Base-by-base conservation (phyloP, 2,113 vertebrate species). In the Perca flavescens region DNA sequence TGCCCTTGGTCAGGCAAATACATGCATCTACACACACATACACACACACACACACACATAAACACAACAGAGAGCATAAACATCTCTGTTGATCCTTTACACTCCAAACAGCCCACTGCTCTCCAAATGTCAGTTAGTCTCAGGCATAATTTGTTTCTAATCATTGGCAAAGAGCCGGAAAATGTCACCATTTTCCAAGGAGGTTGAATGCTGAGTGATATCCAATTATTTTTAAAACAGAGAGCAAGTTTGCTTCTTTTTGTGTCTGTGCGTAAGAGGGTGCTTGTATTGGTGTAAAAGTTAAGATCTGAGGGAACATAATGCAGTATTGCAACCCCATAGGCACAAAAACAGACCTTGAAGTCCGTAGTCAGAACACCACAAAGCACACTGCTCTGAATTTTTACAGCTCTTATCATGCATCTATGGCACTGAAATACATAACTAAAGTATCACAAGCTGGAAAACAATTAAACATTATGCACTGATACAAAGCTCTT, bases 131-230 rank as follows among this genome's bases (percentile, higher is more conserved):
- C 89, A 92, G 34, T 91, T 79, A 89, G 82, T 78, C 79, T 77
- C 57, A 28, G 71, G 74, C 74, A 86, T 92, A 77, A 91, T 94
- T 93, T 88, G 83, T 91, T 86, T 90, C 77, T 89, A 89, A 91
- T 93, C 74, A 85, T 80, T 74, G 80, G 74, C 74, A 88, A 90
- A 90, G 78, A 91, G 74, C 14, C n/a, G 40, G 56, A 79, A 91
- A 93, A 93, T 92, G 91, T 88, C 92, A 91, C 34, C 17, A 50
- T 84, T 86, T 90, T 88, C 82, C 73, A 34, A 74, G 21, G 73
- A 79, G 82, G 84, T 88, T 76, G 69, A 85, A 79, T 88, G 80
- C 46, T 28, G 31, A 94, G 91, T 92, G 90, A 91, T 93, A 92
- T 90, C 79, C 84, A 87, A 92, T 91, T 89, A 91, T 82, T 68